A percentile compares a stretch with the other conserved stretches of the same genome.
Evolutionary conservation across 1,140 invertebrate species (phyloP).

Genomic region (Pararge aegeria): DNA sequence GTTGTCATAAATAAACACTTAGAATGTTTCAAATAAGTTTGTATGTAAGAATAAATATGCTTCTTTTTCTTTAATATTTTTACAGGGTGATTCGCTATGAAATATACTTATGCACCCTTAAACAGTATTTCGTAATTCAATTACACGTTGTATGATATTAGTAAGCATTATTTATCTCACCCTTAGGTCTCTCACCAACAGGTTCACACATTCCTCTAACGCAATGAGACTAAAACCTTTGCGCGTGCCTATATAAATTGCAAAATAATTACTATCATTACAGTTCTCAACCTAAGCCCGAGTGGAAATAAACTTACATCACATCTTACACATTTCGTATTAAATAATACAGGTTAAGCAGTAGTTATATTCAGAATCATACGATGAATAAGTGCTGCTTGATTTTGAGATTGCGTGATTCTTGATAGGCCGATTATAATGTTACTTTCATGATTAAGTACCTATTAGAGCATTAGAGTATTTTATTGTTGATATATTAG

Average conservation of each 20-base stretch:
- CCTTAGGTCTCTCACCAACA: too few relatives aligned
- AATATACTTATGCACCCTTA: too few relatives aligned
- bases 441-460: neutral
- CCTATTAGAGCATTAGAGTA: too few relatives aligned
- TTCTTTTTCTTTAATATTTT: too few relatives aligned
- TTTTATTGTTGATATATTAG: too few relatives aligned
- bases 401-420: slow-evolving; percentile 8
- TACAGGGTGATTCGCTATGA: too few relatives aligned
- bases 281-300: neutral
- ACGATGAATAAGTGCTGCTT: neutral
- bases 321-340: slow-evolving; percentile 12
- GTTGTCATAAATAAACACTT: too few relatives aligned
- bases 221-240: neutral
- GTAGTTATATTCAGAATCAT: neutral
- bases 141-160: too few relatives aligned
- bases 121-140: too few relatives aligned
- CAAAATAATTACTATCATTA: slow-evolving; percentile 21
- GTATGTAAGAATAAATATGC: too few relatives aligned
- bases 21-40: too few relatives aligned
- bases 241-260: slow-evolving; percentile 10
- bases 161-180: too few relatives aligned
- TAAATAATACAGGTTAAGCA: slow-evolving; percentile 15
- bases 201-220: neutral
- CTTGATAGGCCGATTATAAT: neutral
- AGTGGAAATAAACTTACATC: slow-evolving; percentile 20